Evolutionary conservation across 2,888 invertebrate species (phyloP), one percentile per base, ranked within the genome.

Genomic region (Ceratothoa steindachneri): DNA sequence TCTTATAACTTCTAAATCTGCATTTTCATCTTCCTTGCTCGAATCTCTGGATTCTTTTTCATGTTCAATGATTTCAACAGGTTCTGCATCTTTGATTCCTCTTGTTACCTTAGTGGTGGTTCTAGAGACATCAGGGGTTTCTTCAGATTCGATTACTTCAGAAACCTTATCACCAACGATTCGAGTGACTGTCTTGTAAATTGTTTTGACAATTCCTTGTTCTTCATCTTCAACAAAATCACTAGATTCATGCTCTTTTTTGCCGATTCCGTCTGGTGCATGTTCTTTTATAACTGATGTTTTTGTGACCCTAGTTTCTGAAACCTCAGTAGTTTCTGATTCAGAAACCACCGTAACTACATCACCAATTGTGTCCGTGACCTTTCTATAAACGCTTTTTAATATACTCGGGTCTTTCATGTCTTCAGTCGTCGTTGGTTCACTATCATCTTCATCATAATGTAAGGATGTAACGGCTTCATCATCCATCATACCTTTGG

Each of bases 11-110:
- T 41, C 41, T 41, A 9, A 9, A 41, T 9, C 41, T 41, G 41
- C 41, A 5, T 41, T 41, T 41, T 41, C 41, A 41, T 41, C 41
- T 41, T 5, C 7, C 15, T 41, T 12, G 15, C 12, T 12, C 12
- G 41, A 5, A 60, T 24, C 24, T 67, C 9, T 22, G 12, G 12
- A n/a, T 41, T 30, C 19, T 31, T 55, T 67, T 31, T 27, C 65
- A 66, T 52, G 51, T 72, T 71, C 71, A 41, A 28, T 24, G n/a
- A 28, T 55, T 28, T 71, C 71, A 41, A n/a, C 29, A 1, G 71
- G 67, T 67, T 60, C 52, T 29, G 24, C 70, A 9, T 30, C 70
- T 24, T 66, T 55, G 15, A 74, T 4, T 29, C 9, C 29, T 29
- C 29, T 30, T n/a, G 30, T 27, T 28, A 29, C 22, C n/a, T 1